Evolutionary conservation across 2,888 invertebrate genomes (phyloP).

Genomic region (Crepidodera aurea): DNA sequence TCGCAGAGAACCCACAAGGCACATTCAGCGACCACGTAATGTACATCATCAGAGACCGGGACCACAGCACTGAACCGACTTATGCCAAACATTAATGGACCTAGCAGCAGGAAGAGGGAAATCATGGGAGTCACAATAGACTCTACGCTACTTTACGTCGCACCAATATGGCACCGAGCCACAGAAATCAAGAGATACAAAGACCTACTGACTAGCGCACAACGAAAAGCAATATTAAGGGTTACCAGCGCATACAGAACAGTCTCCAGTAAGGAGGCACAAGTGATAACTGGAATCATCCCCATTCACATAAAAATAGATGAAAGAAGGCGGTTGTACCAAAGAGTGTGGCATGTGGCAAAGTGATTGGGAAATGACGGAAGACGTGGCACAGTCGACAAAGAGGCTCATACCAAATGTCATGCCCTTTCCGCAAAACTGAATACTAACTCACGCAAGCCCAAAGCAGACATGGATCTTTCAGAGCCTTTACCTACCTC

Average conservation of each 20-base stretch:
- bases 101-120: too few relatives aligned
- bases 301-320: too few relatives aligned
- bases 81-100: too few relatives aligned
- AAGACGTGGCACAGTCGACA: not conserved
- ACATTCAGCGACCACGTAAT: conserved; percentile 39
- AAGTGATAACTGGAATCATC: not conserved
- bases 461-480: not conserved
- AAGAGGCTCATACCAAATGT: too few relatives aligned
- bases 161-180: conserved; percentile 31
- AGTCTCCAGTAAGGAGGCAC: not conserved
- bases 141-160: conserved; percentile 26
- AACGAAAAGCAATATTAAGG: not conserved
- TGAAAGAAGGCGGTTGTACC: not conserved
- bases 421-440: not conserved
- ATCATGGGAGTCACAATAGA: conserved; percentile 14
- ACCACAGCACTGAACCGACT: not conserved
- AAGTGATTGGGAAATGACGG: not conserved
- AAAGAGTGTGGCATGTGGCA: not conserved
- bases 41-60: conserved; percentile 23
- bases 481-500: not conserved
- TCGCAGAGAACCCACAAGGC: not conserved
- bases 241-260: too few relatives aligned
- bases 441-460: not conserved
- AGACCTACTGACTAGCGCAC: not conserved
- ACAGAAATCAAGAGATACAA: too few relatives aligned